Percentiles rank a stretch among this genome's conserved stretches.
Evolutionary conservation across 2,888 invertebrate species (phyloP).

Genomic region (Galeopsomyia nigrocyanea): DNA sequence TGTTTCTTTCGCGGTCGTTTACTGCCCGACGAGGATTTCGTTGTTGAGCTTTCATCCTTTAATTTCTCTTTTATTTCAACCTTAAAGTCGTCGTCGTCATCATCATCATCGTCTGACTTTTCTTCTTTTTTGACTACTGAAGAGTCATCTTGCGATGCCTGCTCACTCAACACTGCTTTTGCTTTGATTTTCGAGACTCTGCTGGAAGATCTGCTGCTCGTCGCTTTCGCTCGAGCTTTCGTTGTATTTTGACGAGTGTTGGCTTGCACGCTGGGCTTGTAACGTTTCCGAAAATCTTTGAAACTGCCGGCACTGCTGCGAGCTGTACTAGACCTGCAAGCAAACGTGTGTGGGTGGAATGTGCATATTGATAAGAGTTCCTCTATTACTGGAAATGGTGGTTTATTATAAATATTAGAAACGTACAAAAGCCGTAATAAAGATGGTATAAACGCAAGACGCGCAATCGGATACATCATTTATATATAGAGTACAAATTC

Average conservation of each 20-base stretch:
- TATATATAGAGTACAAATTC: too few species aligned
- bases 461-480: too few species aligned
- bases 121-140: too few species aligned
- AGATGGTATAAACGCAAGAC: too few species aligned
- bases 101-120: not conserved
- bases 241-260: not conserved
- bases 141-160: not conserved
- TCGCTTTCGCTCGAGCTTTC: not conserved
- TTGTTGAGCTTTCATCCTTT: not conserved
- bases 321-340: too few species aligned
- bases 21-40: not conserved
- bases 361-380: too few species aligned
- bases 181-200: constrained; percentile 1
- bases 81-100: not conserved
- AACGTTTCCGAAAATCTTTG: constrained; percentile 47
- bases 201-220: not conserved
- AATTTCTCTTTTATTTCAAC: not conserved
- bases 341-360: too few species aligned
- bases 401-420: too few species aligned
- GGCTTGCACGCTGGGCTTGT: constrained; percentile 26
- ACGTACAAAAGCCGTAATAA: too few species aligned
- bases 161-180: not conserved
- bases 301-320: constrained; percentile 17
- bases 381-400: too few species aligned
- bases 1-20: not conserved